Base-by-base conservation (phyloP, 2,888 invertebrate species). In the Hipparchia semele region DNA sequence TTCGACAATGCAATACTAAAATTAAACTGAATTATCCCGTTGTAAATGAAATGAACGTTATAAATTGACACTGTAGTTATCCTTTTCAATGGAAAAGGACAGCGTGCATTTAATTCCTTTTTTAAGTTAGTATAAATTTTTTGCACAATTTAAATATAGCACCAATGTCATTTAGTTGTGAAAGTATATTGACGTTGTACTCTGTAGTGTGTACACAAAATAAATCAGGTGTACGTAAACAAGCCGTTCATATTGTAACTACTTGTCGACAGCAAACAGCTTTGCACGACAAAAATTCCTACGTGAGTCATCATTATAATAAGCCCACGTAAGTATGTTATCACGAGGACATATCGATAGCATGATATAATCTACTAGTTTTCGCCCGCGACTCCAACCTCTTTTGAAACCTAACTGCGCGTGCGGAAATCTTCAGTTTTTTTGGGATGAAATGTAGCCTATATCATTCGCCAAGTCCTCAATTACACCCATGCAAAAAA, bases 151-250 rank as follows among this genome's bases (percentile, higher is more conserved):
- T 1, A 7, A 13, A 13, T 13, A 56, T 56, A 56, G 56, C n/a
- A n/a, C n/a, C 23, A 58, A 13, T 13, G 2, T 56, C 56, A 56
- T 56, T 53, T 56, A 23, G 8, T 56, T 8, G 7, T 23, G 23
- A 58, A 4, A 58, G 23, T 8, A 13, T 58, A 23, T 2, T 8
- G 58, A 58, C 58, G 23, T 58, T 23, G 59, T 10, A 39, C 12
- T 60, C 9, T 60, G 39, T 23, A 23, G 23, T 23, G 23, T 23
- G 23, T 39, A 60, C 59, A 60, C 10, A 60, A 60, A 60, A 60
- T 60, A 60, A 60, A 39, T 60, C 59, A 60, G 9, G 59, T 12
- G 59, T 10, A 60, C 59, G 59, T 60, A 39, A 59, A 60, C 59
- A 60, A 23, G 59, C 8, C 39, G 12, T 60, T 39, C 10, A 60